Evolutionary conservation across 1,140 invertebrate genomes (phyloP).

Genomic region (Drosophila kurseongensis): DNA sequence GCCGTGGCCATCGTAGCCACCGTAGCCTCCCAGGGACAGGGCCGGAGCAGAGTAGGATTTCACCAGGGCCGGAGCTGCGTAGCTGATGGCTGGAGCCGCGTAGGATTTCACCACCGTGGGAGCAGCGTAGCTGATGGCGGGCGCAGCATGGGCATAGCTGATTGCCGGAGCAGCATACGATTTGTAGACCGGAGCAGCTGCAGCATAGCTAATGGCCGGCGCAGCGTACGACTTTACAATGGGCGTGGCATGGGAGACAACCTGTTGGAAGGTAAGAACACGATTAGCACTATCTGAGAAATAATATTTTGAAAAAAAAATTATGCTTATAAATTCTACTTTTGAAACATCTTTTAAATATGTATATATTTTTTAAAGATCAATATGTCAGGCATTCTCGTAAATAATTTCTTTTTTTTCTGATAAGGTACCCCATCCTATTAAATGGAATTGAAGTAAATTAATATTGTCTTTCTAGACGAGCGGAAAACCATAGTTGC

Average conservation of each 20-base stretch:
- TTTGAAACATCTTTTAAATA: too few relatives aligned
- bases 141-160: constrained; percentile 61
- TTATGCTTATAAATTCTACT: too few relatives aligned
- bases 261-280: neutral
- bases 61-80: constrained; percentile 64
- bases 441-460: too few relatives aligned
- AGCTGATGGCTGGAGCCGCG: constrained; percentile 59
- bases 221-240: constrained; percentile 39
- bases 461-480: too few relatives aligned
- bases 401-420: too few relatives aligned
- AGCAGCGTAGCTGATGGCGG: constrained; percentile 61
- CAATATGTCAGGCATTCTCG: too few relatives aligned
- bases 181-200: constrained; percentile 37
- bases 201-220: constrained; percentile 28
- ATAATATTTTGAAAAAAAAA: too few relatives aligned
- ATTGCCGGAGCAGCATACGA: constrained; percentile 54
- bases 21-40: constrained; percentile 37
- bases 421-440: too few relatives aligned
- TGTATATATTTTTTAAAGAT: too few relatives aligned
- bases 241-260: constrained; percentile 34
- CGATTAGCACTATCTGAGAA: neutral
- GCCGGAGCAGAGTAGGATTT: constrained; percentile 68
- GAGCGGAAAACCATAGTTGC: too few relatives aligned
- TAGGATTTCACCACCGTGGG: constrained; percentile 64
- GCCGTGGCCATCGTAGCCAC: constrained; percentile 60